Base-by-base conservation (phyloP, 2,797 vertebrate genomes). In the Spea hammondii region DNA sequence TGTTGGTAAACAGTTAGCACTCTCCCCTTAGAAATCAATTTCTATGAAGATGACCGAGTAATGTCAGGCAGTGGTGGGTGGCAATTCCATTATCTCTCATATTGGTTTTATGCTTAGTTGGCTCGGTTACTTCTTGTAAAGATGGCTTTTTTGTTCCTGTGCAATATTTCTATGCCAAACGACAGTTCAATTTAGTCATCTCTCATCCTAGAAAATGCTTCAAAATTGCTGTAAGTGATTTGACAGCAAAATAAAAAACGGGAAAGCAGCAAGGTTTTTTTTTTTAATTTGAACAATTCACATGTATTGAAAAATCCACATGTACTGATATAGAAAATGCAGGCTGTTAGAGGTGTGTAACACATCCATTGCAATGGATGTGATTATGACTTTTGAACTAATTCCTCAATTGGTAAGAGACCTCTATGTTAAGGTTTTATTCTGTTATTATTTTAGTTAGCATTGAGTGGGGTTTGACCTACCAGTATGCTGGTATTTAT, bases 61-160 rank as follows among this genome's bases (percentile, higher is more conserved):
- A 76, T 76, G 59, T 75, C 12, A 71, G 64, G 55, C 71, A 65
- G 68, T 71, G 51, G 55, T 57, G 60, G 55, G 72, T 80, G 73
- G 71, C n/a, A 65, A 71, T 80, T 76, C 79, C 76, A 80, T 80
- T 73, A 80, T 62, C 65, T 80, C 59, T 76, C 79, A 71, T 73
- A 80, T 72, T 80, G 67, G 79, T 67, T 72, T 49, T 71, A 70
- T 76, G 68, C 73, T 80, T 80, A 65, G 73, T 60, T 75, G 57
- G 70, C 76, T 79, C 72, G 64, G 54, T 74, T 79, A 74, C 48
- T 74, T 80, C 78, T 72, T 80, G 72, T 46, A 80, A 75, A 69
- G 72, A 57, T 71, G 72, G 70, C 32, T 32, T 32, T 32, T 80
- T 80, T 80, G 64, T 60, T 75, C 32, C 49, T 70, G 10, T 32